Evolutionary conservation across 2,113 vertebrate genomes (phyloP).

Genomic region (Pardalotus punctatus): DNA sequence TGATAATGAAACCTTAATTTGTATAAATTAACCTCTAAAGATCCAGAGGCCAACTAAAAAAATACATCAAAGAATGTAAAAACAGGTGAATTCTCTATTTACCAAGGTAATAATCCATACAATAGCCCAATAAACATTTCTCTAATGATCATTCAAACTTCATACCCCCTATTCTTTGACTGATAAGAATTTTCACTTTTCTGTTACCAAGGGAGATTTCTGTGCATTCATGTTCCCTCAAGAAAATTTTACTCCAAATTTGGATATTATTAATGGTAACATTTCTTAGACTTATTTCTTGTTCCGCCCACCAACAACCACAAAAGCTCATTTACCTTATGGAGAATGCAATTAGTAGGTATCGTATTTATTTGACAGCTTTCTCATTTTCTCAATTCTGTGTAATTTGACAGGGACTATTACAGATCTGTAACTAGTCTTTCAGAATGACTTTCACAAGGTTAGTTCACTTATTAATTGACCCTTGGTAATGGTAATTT

Average conservation of each 20-base stretch:
- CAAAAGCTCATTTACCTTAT: slow-evolving; percentile 73
- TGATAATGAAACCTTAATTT: neutral
- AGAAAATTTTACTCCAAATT: neutral
- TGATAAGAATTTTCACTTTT: neutral
- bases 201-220: neutral
- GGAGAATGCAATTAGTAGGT: slow-evolving; percentile 74
- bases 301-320: slow-evolving; percentile 50
- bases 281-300: neutral
- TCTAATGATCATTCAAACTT: neutral
- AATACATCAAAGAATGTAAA: neutral
- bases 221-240: neutral
- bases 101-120: neutral
- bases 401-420: slow-evolving; percentile 77
- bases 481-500: slow-evolving; percentile 80
- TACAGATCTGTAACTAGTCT: slow-evolving; percentile 74
- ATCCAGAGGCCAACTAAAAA: neutral
- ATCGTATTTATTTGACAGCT: slow-evolving; percentile 76
- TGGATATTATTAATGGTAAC: neutral
- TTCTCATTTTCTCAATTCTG: slow-evolving; percentile 76
- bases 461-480: slow-evolving; percentile 82
- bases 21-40: neutral
- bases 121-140: neutral
- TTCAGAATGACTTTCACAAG: slow-evolving; percentile 79
- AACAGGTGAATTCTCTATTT: neutral
- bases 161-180: neutral